Conservation (phyloP, 2,113 vertebrate genomes). For the Catagonus wagneri region DNA sequence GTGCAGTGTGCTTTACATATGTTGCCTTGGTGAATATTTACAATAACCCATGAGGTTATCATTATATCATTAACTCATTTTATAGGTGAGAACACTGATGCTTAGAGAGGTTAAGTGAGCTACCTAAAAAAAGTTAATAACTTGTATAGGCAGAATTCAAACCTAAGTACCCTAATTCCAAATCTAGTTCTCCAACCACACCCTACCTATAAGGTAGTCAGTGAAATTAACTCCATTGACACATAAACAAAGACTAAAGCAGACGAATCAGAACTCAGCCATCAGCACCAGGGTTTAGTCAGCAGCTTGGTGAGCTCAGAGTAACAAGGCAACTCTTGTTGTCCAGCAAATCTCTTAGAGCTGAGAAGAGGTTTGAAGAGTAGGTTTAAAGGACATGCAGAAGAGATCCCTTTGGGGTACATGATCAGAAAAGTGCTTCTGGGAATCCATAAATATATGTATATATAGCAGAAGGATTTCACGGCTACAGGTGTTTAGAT, state of each 20-base stretch:
- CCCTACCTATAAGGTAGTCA: background rate
- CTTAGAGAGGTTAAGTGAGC: background rate
- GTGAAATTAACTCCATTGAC: background rate
- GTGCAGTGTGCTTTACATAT: background rate
- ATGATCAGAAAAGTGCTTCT: constrained; percentile 15
- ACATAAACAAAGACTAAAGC: background rate
- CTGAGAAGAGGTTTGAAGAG: background rate
- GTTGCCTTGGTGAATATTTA: constrained; percentile 5
- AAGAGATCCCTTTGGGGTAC: background rate
- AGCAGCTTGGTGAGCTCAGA: background rate
- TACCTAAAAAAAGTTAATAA: background rate
- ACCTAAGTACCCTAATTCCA: background rate
- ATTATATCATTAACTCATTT: background rate
- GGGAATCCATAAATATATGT: background rate
- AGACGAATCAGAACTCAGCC: background rate
- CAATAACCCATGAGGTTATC: background rate
- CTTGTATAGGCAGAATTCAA: background rate
- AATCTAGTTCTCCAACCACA: background rate
- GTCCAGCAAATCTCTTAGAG: background rate
- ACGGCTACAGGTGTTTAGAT: background rate
- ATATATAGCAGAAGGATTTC: background rate
- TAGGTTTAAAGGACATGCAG: background rate
- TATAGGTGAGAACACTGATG: constrained; percentile 32
- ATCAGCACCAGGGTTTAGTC: background rate
- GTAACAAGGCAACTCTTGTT: background rate